Base-by-base conservation (phyloP, 1,140 invertebrate genomes). In the Drosophila erecta region DNA sequence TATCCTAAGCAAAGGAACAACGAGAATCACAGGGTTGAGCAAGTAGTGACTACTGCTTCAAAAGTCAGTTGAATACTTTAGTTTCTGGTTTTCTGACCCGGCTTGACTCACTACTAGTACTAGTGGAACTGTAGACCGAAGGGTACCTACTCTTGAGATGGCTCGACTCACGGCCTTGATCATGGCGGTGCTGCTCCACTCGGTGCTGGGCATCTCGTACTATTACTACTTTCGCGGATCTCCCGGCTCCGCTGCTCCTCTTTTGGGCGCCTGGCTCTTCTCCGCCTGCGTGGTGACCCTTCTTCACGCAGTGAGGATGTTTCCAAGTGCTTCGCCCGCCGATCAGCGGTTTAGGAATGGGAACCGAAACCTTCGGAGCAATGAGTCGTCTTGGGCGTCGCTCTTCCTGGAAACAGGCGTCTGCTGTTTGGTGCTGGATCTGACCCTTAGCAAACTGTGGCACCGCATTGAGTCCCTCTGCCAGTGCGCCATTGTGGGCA, bases 141-240 rank as follows among this genome's bases (percentile, higher is more conserved):
- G 22, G 11, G n/a, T 10, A 14, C n/a, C n/a, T n/a, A 7, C n/a
- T 10, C 27, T 20, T 12, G 17, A 46, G 27, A 81, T 81, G 79
- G 69, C 70, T 38, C 69, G 80, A 12, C 47, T 86, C 7, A 47
- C 58, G 24, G 74, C 81, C 6, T 12, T 86, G 37, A 24, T 50
- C 46, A 59, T 81, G 33, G 81, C 83, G 10, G 56, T 86, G 22
- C 2, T 87, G n/a, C 24, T 87, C 4, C 74, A 87, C 24, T 71
- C 78, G 38, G 78, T 87, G 10, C 55, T 86, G 69, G 81, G 83
- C n/a, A 43, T 81, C 20, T 86, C 81, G 12, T 86, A 86, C 47
- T 86, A 86, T 22, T 75, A 87, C 51, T 87, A 76, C 40, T 79
- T 69, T 17, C 70, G 70, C n/a, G 56, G 47, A 30, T 44, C 70